Evolutionary conservation across 2,113 vertebrate species (phyloP).

Genomic region (Megaleporinus macrocephalus): DNA sequence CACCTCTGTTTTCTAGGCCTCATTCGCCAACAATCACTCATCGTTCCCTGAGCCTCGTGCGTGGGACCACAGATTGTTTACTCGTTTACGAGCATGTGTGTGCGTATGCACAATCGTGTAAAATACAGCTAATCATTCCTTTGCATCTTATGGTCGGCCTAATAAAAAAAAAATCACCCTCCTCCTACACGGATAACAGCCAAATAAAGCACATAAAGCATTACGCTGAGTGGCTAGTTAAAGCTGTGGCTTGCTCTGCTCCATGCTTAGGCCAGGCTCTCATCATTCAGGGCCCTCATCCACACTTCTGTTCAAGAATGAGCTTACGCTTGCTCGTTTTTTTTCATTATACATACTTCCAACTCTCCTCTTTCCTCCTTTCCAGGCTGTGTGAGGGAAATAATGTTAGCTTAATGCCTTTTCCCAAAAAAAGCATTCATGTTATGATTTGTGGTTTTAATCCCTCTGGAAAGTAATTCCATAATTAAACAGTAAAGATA

Average conservation of each 20-base stretch:
- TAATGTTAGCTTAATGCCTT: too few relatives aligned
- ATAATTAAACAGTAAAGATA: too few relatives aligned
- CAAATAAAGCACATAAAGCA: background rate
- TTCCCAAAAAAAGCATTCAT: too few relatives aligned
- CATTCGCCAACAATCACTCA: background rate
- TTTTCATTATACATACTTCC: background rate
- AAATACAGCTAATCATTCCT: background rate
- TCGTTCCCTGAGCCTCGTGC: background rate
- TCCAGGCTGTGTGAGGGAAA: too few relatives aligned
- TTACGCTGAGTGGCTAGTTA: background rate
- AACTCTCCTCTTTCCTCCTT: background rate
- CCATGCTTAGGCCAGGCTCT: background rate
- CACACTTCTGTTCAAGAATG: background rate
- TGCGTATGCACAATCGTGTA: background rate
- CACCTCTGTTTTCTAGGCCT: background rate
- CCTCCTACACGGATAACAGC: background rate
- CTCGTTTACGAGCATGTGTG: background rate
- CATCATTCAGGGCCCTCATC: background rate
- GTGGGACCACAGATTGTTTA: background rate
- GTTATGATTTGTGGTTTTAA: too few relatives aligned
- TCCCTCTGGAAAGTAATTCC: too few relatives aligned
- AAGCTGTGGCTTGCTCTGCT: background rate
- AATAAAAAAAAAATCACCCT: background rate
- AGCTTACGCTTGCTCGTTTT: background rate
- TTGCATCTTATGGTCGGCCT: background rate